A percentile compares a stretch with the other conserved stretches of the same genome.
Evolutionary conservation across 2,797 vertebrate species (phyloP).

Genomic region (Tolypeutes matacus): DNA sequence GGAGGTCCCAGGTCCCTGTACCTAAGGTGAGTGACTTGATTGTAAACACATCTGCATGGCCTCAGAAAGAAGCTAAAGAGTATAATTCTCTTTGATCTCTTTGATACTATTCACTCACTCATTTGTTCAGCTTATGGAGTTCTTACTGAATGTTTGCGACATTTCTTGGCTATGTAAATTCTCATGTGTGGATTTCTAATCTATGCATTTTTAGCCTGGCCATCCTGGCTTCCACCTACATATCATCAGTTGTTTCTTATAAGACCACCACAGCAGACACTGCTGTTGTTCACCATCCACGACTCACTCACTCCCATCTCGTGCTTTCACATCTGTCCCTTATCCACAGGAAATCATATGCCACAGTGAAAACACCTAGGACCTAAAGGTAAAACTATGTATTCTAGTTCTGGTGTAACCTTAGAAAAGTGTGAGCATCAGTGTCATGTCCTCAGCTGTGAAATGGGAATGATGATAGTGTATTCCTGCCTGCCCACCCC

Average conservation of each 20-base stretch:
- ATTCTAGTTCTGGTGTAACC: neutral
- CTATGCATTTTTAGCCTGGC: neutral
- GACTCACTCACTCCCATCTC: neutral
- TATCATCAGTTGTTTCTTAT: neutral
- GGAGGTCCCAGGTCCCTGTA: neutral
- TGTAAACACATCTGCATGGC: neutral
- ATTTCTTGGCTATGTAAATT: neutral
- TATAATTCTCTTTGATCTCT: neutral
- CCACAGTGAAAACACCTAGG: neutral
- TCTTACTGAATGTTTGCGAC: neutral
- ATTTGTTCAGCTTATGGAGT: neutral
- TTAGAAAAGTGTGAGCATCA: neutral
- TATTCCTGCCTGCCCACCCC: neutral
- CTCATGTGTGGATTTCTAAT: neutral
- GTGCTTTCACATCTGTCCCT: neutral
- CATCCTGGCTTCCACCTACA: fast-evolving
- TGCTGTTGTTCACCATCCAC: too few relatives aligned
- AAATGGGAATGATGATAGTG: neutral
- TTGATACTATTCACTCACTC: neutral
- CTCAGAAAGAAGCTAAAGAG: neutral
- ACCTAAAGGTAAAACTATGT: neutral
- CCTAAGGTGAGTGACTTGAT: neutral
- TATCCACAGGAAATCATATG: neutral
- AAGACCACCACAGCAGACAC: too few relatives aligned
- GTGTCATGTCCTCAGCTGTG: neutral